Evolutionary conservation across 2,113 vertebrate genomes (phyloP).

Genomic region (Geococcyx californianus): DNA sequence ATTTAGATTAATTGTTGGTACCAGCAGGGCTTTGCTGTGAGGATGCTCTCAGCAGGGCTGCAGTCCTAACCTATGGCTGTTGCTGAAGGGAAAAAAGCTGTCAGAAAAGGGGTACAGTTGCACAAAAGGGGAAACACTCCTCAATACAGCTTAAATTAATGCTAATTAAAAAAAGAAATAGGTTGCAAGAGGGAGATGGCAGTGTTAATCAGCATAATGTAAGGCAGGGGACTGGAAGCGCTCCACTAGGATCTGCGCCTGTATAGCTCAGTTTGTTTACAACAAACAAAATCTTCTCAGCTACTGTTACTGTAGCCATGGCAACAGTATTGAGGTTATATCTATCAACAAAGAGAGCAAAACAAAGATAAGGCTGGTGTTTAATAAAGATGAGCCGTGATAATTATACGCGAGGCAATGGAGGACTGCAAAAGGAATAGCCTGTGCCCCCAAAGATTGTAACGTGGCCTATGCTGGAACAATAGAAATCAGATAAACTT

Average conservation of each 20-base stretch:
- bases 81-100: neutral
- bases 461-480: neutral
- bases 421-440: slow-evolving; percentile 1
- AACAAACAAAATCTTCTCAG: slow-evolving; percentile 75
- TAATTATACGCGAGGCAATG: slow-evolving; percentile 68
- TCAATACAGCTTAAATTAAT: slow-evolving; percentile 7
- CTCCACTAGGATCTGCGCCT: slow-evolving; percentile 37
- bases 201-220: slow-evolving; percentile 42
- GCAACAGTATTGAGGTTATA: slow-evolving; percentile 75
- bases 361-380: slow-evolving; percentile 71
- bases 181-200: slow-evolving; percentile 21
- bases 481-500: slow-evolving; percentile 13
- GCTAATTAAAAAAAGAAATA: slow-evolving; percentile 56
- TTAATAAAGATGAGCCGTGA: slow-evolving; percentile 76
- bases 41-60: neutral
- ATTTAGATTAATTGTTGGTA: slow-evolving; percentile 55
- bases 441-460: neutral
- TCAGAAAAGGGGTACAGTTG: neutral
- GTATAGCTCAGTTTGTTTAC: slow-evolving; percentile 74
- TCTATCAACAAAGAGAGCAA: slow-evolving; percentile 75
- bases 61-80: neutral
- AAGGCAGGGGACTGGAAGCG: slow-evolving; percentile 31
- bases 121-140: neutral
- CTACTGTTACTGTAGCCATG: slow-evolving; percentile 73
- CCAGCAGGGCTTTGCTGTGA: neutral